Evolutionary conservation across 2,113 vertebrate genomes (phyloP).

Genomic region (Chloebia gouldiae): DNA sequence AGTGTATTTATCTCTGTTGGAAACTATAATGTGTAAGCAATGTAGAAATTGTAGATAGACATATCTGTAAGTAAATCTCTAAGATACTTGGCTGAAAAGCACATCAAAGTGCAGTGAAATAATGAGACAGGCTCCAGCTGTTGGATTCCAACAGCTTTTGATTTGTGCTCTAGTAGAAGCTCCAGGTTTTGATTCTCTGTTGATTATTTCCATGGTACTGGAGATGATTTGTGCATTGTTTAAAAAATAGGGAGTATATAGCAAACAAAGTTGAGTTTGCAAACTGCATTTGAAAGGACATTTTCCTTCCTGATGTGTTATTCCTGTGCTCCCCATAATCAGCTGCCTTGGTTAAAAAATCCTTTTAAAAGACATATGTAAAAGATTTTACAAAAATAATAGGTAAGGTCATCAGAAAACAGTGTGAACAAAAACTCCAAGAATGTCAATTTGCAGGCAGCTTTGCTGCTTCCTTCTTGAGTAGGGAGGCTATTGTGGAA

Average conservation of each 20-base stretch:
- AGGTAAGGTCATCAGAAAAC: not conserved
- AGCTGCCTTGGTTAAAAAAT: not conserved
- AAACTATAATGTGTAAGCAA: slow-evolving; percentile 77
- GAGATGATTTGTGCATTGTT: slow-evolving; percentile 78
- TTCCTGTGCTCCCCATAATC: not conserved
- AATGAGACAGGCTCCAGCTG: slow-evolving; percentile 82
- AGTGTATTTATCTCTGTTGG: slow-evolving; percentile 77
- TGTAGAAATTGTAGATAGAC: slow-evolving; percentile 77
- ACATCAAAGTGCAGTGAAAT: slow-evolving; percentile 79
- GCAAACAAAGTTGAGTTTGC: slow-evolving; percentile 72
- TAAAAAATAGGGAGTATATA: slow-evolving; percentile 64
- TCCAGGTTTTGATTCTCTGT: slow-evolving; percentile 80
- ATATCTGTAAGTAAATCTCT: slow-evolving; percentile 77
- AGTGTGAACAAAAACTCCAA: not conserved
- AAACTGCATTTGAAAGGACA: slow-evolving; percentile 64
- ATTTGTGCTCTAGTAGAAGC: slow-evolving; percentile 77
- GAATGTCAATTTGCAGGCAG: not conserved
- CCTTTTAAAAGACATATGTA: not conserved
- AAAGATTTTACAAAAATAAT: not conserved
- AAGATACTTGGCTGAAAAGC: slow-evolving; percentile 79
- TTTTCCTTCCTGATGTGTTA: slow-evolving; percentile 53
- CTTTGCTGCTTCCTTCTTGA: not conserved
- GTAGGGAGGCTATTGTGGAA: not conserved
- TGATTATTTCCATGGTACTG: slow-evolving; percentile 79
- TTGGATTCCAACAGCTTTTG: slow-evolving; percentile 81